Conservation (phyloP, 2,797 vertebrate genomes). For the Pseudochromis fuscus region DNA sequence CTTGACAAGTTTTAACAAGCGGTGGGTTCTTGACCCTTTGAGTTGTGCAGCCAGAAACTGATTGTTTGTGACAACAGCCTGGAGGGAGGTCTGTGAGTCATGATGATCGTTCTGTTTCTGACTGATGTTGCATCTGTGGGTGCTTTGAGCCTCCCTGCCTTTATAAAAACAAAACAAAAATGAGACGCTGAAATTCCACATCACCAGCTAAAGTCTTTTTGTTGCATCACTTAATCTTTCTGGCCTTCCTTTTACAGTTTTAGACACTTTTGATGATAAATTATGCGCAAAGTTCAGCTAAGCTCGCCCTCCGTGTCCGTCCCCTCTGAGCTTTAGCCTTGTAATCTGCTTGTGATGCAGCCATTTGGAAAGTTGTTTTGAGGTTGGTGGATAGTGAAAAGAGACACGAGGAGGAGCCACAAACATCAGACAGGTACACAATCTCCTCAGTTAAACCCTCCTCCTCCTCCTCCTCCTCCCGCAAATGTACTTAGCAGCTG, state of each 20-base stretch:
- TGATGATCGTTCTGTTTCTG: constrained; percentile 37
- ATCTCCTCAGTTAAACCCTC: constrained; percentile 31
- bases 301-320: background rate
- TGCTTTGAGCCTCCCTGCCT: constrained; percentile 9
- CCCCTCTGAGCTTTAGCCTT: constrained; percentile 22
- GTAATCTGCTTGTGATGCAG: constrained; percentile 40
- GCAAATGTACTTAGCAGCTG: constrained; percentile 81
- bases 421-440: constrained; percentile 71
- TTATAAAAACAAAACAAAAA: constrained; percentile 2
- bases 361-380: constrained; percentile 37
- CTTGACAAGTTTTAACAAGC: constrained; percentile 69
- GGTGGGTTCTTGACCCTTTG: constrained; percentile 52
- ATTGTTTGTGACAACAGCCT: constrained; percentile 67
- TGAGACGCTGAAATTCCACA: constrained; percentile 24
- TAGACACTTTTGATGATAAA: constrained; percentile 29
- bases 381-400: constrained; percentile 27
- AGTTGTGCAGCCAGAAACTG: constrained; percentile 57
- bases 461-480: constrained; percentile 9
- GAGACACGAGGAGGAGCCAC: constrained; percentile 40
- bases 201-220: background rate
- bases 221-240: constrained; percentile 18
- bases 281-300: constrained; percentile 19
- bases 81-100: constrained; percentile 58
- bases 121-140: constrained; percentile 44
- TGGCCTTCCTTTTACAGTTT: constrained; percentile 24